Evolutionary conservation across 1,140 invertebrate species (phyloP).

Genomic region (Pararge aegeria): DNA sequence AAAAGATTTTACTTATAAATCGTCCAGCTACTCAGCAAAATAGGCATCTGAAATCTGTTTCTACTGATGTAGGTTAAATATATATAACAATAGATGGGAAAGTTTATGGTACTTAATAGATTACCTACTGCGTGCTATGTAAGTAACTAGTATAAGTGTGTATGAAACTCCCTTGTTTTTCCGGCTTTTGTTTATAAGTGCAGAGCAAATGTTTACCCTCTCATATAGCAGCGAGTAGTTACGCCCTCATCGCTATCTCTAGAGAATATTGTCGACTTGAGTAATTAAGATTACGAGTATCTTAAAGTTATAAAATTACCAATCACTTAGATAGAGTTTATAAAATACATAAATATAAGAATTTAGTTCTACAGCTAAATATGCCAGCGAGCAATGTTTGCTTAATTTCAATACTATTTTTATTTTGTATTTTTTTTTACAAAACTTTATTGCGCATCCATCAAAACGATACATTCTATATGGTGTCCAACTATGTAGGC

Average conservation of each 20-base stretch:
- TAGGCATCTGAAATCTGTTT: too few species aligned
- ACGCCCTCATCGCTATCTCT: background rate
- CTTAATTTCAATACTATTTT: too few species aligned
- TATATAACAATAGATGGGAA: too few species aligned
- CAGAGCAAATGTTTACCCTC: constrained; percentile 15
- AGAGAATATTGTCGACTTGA: background rate
- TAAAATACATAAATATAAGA: background rate
- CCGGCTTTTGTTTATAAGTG: constrained; percentile 16
- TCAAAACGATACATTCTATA: too few species aligned
- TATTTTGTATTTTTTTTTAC: too few species aligned
- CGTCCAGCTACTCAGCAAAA: too few species aligned
- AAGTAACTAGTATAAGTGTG: background rate
- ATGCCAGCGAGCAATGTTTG: too few species aligned
- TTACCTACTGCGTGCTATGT: background rate
- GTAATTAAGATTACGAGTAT: constrained; percentile 10
- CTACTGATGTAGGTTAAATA: too few species aligned
- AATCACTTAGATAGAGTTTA: background rate
- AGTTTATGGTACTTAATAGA: too few species aligned
- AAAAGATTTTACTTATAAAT: too few species aligned
- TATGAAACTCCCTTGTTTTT: constrained; percentile 15
- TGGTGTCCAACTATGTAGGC: too few species aligned
- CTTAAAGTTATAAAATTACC: constrained; percentile 6
- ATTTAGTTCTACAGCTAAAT: background rate
- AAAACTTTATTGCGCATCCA: too few species aligned
- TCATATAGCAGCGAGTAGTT: background rate